A percentile compares a stretch with the other conserved stretches of the same genome.
phyloP scores from a whole-genome alignment of 2,888 invertebrate genomes.

The Phrixothrix hirtus region DNA sequence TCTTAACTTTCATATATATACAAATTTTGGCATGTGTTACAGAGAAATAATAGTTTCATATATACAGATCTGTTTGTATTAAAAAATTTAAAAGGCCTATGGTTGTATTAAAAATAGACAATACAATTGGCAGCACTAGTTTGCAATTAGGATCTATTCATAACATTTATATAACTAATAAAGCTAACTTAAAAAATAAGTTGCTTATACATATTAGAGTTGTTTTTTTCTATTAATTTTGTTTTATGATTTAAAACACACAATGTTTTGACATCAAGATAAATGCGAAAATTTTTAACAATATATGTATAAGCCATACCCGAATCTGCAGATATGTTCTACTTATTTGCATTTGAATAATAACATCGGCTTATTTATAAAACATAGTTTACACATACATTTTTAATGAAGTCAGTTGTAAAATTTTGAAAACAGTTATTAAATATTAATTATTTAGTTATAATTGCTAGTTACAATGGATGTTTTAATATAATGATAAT shows the following conservation, averaged over 20 bases:
- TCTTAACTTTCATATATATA: conserved; percentile 37
- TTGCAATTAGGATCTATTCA: conserved; percentile 1
- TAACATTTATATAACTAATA: conserved; percentile 1
- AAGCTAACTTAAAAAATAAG: conserved; percentile 1
- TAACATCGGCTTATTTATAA: conserved; percentile 13
- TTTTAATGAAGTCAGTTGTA: no score
- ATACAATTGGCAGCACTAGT: conserved; percentile 11
- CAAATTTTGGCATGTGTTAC: conserved; percentile 39
- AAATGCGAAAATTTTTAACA: no score
- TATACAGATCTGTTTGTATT: conserved; percentile 29
- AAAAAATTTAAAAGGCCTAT: conserved; percentile 20
- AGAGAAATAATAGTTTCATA: conserved; percentile 38
- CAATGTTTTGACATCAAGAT: no score
- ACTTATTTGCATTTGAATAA: conserved; percentile 14
- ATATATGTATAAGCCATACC: no score
- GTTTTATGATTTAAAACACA: conserved; percentile 9
- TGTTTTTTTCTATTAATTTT: background rate
- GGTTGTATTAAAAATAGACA: conserved; percentile 13
- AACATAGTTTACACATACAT: conserved; percentile 12
- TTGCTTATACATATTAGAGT: background rate
- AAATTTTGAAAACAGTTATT: no score
- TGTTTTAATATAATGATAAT: no score
- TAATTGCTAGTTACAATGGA: no score
- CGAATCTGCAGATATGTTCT: conserved; percentile 7
- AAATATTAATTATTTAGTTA: no score